A percentile compares a stretch with the other conserved stretches of the same genome.
phyloP scores from a whole-genome alignment of 1,140 invertebrate species.

The Polypedilum vanderplanki region DNA sequence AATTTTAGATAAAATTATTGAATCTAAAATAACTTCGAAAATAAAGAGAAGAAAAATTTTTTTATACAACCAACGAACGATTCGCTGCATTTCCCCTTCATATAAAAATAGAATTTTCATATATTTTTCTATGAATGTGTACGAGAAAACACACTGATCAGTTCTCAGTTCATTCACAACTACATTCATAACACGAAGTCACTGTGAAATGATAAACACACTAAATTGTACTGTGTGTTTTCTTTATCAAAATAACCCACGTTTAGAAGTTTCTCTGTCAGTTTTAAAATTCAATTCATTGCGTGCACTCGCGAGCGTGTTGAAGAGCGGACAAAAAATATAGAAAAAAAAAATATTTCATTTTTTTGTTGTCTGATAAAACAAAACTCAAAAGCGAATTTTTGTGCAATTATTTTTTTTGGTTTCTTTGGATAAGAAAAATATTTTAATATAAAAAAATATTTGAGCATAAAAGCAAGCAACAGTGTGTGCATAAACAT shows the following conservation, averaged over 20 bases:
- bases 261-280: conserved; percentile 12
- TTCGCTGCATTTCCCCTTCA: conserved; percentile 1
- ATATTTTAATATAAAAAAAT: neutral
- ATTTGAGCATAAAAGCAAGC: neutral
- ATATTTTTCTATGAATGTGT: neutral
- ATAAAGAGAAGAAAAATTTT: neutral
- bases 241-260: conserved; percentile 7
- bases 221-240: neutral
- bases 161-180: conserved; percentile 7
- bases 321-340: neutral
- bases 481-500: neutral
- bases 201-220: conserved; percentile 5
- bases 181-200: neutral
- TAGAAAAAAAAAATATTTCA: neutral
- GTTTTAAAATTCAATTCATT: conserved; percentile 20
- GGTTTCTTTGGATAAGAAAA: neutral
- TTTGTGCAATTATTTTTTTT: neutral
- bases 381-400: too few relatives aligned
- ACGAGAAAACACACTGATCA: neutral
- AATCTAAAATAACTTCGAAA: neutral
- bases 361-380: too few relatives aligned
- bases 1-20: neutral
- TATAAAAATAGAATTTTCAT: neutral
- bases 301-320: neutral
- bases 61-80: neutral